Base-by-base conservation (phyloP, 1,140 invertebrate genomes). In the Eueides isabella region DNA sequence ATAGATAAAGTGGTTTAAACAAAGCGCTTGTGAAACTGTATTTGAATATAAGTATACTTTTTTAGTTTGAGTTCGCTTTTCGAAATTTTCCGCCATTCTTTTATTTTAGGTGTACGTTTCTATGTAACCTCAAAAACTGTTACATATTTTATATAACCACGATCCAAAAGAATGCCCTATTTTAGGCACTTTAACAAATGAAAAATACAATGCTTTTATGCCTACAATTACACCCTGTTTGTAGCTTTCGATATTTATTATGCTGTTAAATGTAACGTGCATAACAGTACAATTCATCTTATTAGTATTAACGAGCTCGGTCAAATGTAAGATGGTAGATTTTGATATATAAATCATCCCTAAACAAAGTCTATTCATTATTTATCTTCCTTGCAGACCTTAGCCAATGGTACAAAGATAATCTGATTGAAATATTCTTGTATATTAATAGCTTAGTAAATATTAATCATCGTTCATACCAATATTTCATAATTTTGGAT, bases 401-500 rank as follows among this genome's bases (percentile, higher is more conserved):
- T 7, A 16, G 41, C 6, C 2, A 44, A 44, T 19, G n/a, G 5
- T 7, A 44, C 41, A 44, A 7, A 2, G 6, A 9, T 44, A 44
- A 44, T 44, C 41, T 19, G 2, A 19, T 44, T 44, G 41, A 19
- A 44, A 1, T 5, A 7, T 19, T n/a, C 7, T 5, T 16, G 16
- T 38, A 38, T 16, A 38, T 38, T 38, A 38, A 38, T 44, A 55
- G 11, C 9, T 55, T 55, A 26, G 23, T 26, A 14, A 23, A 26
- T 23, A 11, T 55, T 23, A 26, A 55, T 55, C 7, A 55, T 26
- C 6, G 16, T 44, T 44, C 6, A 26, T 23, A 55, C 26, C 48
- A 55, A 55, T 55, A 55, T 55, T 55, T 55, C 48, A 55, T 55
- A 55, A 23, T 26, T 55, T 55, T 11, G 48, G 23, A 3, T 55